A percentile compares a stretch with the other conserved stretches of the same genome.
Evolutionary conservation across 2,888 invertebrate species (phyloP).

Genomic region (Idaea dimidiata): DNA sequence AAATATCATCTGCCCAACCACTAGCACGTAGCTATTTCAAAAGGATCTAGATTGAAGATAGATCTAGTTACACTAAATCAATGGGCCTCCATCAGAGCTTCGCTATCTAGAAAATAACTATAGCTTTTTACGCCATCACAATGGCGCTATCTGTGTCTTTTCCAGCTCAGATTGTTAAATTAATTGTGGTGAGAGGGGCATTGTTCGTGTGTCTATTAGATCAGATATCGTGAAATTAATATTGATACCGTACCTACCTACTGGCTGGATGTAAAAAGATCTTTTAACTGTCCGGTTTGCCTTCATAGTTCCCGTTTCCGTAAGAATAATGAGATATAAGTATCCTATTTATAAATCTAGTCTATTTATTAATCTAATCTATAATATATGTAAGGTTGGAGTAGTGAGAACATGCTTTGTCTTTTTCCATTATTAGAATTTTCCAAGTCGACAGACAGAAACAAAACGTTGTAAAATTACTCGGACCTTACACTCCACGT

Average conservation of each 20-base stretch:
- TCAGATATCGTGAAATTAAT: constrained; percentile 2
- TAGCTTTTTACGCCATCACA: constrained; percentile 7
- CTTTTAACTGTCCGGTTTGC: too few species aligned
- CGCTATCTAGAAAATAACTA: constrained; percentile 8
- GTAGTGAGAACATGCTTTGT: too few species aligned
- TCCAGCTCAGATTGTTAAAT: constrained; percentile 12
- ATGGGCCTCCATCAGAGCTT: constrained; percentile 16
- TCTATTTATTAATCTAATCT: too few species aligned
- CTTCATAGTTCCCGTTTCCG: too few species aligned
- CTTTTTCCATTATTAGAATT: too few species aligned
- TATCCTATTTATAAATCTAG: too few species aligned
- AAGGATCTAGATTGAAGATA: not conserved
- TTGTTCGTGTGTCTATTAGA: constrained; percentile 13
- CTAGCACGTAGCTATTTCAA: constrained; percentile 8
- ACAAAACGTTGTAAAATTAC: too few species aligned
- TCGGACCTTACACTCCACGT: too few species aligned
- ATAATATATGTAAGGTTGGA: too few species aligned
- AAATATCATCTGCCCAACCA: constrained; percentile 20
- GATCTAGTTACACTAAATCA: constrained; percentile 21
- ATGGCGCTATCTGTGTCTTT: constrained; percentile 17
- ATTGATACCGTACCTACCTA: not conserved
- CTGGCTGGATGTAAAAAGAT: too few species aligned
- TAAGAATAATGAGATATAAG: too few species aligned
- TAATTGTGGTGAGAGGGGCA: constrained; percentile 12
- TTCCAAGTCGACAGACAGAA: too few species aligned